Evolutionary conservation across 1,140 invertebrate species (phyloP), one percentile per base, ranked within the genome.

Genomic region (Anoplophora glabripennis): DNA sequence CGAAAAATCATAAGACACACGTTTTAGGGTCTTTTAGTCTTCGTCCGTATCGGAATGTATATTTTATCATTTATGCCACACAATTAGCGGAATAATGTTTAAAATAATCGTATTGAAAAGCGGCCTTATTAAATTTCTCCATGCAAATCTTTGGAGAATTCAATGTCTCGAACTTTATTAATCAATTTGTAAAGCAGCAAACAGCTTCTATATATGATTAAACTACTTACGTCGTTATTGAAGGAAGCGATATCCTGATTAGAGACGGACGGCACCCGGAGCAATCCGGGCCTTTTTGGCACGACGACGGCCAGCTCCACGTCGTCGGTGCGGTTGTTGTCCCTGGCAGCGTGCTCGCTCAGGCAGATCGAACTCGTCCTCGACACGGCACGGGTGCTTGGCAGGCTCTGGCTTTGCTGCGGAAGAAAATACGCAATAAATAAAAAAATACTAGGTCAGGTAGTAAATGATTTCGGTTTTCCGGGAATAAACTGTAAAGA

Each of bases 181-280:
- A 28, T 28, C 5, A 5, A 28, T 28, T 28, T 28, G 5, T 28
- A 28, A 28, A 3, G 21, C 21, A 3, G 21, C 21, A n/a, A n/a
- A n/a, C n/a, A n/a, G n/a, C n/a, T n/a, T n/a, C n/a, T n/a, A n/a
- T n/a, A 5, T 28, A 28, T 2, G 3, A 28, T 28, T 28, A 28
- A 3, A 28, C 5, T 14, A 55, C 60, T 70, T 66, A 73, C 71
- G 47, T 73, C 71, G 47, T 72, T 72, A 60, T 72, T 72, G 49
- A 68, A 70, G 7, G 65, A 56, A 1, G 69, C 37, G 21, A 73
- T 70, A 45, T 73, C 69, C 42, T 73, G 72, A 61, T 72, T 78
- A 7, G 79, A 80, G 34, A 80, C 76, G 7, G 81, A 81, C 4
- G 81, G 80, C 5, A 81, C 79, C 60, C 79, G 73, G 62, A 81